phyloP scores from a whole-genome alignment of 2,113 vertebrate genomes.

The Menura novaehollandiae region DNA sequence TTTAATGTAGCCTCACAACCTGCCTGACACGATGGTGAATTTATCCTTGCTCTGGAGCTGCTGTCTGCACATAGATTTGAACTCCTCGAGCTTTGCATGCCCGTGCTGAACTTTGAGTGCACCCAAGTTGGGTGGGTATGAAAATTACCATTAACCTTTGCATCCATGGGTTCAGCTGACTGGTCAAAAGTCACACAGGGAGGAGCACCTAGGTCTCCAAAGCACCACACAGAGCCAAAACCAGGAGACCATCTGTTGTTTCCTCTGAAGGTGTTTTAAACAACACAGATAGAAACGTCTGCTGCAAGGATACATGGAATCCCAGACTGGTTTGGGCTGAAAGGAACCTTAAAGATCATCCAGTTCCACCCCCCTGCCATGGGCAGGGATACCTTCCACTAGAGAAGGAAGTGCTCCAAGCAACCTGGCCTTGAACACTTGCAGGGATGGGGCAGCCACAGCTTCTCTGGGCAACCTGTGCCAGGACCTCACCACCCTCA shows the following conservation, averaged over 20 bases:
- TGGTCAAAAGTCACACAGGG: not conserved
- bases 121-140: not conserved
- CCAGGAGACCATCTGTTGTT: not conserved
- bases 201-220: not conserved
- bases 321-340: not conserved
- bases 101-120: not conserved
- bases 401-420: not conserved
- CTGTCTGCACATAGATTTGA: not conserved
- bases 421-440: not conserved
- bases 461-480: not conserved
- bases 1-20: not conserved
- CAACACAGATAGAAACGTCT: not conserved
- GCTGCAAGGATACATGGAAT: not conserved
- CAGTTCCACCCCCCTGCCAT: no score
- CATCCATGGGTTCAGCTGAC: not conserved
- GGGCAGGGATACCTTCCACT: not conserved
- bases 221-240: not conserved
- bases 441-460: not conserved
- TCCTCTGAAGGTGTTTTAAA: not conserved
- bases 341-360: not conserved
- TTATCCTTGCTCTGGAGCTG: not conserved
- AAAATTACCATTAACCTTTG: slow-evolving; percentile 1
- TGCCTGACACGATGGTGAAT: not conserved
- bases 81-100: not conserved
- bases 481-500: not conserved